phyloP scores from a whole-genome alignment of 2,113 vertebrate species.

The Neodontobutis hainanensis region DNA sequence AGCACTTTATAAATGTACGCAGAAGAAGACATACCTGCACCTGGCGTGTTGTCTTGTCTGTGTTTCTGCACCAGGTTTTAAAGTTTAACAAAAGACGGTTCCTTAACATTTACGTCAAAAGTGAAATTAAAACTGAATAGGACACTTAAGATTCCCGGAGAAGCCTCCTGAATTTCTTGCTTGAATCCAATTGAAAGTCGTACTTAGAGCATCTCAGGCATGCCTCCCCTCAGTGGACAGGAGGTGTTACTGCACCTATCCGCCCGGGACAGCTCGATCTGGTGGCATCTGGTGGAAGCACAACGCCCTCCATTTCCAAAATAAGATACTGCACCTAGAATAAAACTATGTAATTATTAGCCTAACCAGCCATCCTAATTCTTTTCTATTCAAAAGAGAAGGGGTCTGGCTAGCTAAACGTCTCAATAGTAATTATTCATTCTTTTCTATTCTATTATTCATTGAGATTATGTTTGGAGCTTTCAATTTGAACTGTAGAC shows the following conservation, averaged over 20 bases:
- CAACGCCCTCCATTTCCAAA: background rate
- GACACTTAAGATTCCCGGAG: background rate
- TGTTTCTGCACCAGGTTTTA: too few species aligned
- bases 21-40: too few species aligned
- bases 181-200: background rate
- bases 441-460: too few species aligned
- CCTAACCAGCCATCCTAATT: too few species aligned
- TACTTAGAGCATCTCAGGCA: background rate
- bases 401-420: too few species aligned
- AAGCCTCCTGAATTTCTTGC: background rate
- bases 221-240: constrained; percentile 24
- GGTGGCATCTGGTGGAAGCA: constrained; percentile 48
- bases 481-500: constrained; percentile 10
- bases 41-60: too few species aligned
- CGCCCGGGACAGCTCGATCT: background rate
- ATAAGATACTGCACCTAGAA: background rate
- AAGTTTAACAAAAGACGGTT: background rate
- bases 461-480: too few species aligned
- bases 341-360: too few species aligned
- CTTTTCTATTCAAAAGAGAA: too few species aligned
- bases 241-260: constrained; percentile 6
- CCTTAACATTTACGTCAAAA: background rate
- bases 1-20: too few species aligned
- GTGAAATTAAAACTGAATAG: background rate
- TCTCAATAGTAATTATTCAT: too few species aligned